A percentile compares a stretch with the other conserved stretches of the same genome.
Evolutionary conservation across 2,113 vertebrate genomes (phyloP).

Genomic region (Noctilio leporinus): DNA sequence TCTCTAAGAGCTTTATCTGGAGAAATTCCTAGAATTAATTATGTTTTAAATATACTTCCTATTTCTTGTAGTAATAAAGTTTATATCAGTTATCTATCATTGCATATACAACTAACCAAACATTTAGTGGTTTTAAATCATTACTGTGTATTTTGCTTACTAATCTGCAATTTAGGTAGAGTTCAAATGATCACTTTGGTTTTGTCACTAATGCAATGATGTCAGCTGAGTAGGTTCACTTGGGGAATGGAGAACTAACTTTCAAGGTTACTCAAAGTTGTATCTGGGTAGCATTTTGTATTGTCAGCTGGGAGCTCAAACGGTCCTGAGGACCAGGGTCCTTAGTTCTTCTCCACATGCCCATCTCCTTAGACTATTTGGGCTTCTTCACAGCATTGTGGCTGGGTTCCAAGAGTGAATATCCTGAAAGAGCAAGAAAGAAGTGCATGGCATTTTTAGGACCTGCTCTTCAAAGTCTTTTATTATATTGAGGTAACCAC

Average conservation of each 20-base stretch:
- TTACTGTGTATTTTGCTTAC: neutral
- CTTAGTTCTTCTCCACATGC: neutral
- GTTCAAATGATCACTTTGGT: neutral
- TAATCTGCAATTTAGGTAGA: neutral
- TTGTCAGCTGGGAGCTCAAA: neutral
- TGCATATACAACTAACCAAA: neutral
- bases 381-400: neutral
- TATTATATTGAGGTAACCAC: neutral
- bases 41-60: neutral
- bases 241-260: neutral
- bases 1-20: neutral
- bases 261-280: neutral
- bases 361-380: neutral
- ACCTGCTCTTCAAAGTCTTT: neutral
- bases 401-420: neutral
- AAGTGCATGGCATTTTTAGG: neutral
- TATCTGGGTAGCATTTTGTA: neutral
- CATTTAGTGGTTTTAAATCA: neutral
- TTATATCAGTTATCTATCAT: neutral
- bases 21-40: constrained; percentile 2
- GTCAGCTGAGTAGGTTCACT: neutral
- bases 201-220: neutral
- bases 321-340: neutral
- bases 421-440: neutral
- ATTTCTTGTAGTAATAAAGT: neutral